phyloP scores from a whole-genome alignment of 2,797 vertebrate species.

The Enteromius unitaeniatus region DNA sequence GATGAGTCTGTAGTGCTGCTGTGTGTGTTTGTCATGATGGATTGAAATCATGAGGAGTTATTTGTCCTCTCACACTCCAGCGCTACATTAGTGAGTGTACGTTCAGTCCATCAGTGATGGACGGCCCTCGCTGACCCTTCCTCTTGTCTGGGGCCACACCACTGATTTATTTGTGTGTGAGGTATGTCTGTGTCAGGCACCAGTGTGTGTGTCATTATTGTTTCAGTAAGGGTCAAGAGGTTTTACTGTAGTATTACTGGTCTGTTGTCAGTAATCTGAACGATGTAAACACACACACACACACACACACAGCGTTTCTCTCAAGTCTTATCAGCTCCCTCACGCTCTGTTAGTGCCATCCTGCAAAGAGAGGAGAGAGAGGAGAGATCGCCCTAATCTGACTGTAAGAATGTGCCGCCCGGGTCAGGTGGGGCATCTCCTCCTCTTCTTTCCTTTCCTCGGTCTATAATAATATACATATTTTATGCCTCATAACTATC shows the following conservation, averaged over 20 bases:
- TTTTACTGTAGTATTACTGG: slow-evolving; percentile 22
- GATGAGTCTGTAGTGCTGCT: not conserved
- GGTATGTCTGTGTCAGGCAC: slow-evolving; percentile 60
- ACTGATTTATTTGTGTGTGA: slow-evolving; percentile 72
- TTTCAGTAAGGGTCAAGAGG: not conserved
- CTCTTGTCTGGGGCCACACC: slow-evolving; percentile 55
- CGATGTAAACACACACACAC: slow-evolving; percentile 49
- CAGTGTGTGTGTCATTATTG: slow-evolving; percentile 48
- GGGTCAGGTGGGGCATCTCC: slow-evolving; percentile 71
- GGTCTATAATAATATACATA: not conserved
- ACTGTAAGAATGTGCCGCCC: slow-evolving; percentile 78
- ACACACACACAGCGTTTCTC: slow-evolving; percentile 59
- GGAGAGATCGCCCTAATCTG: slow-evolving; percentile 79
- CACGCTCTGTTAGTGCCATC: slow-evolving; percentile 82
- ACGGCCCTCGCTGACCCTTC: slow-evolving; percentile 70
- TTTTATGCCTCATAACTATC: not conserved
- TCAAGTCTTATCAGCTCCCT: slow-evolving; percentile 80
- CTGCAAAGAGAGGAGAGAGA: slow-evolving; percentile 73
- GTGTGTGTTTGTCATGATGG: slow-evolving; percentile 33
- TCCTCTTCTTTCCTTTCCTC: slow-evolving; percentile 4
- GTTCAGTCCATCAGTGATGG: slow-evolving; percentile 72
- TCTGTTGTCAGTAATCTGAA: slow-evolving; percentile 72
- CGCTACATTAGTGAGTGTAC: slow-evolving; percentile 64
- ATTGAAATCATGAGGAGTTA: slow-evolving; percentile 67
- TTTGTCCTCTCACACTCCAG: slow-evolving; percentile 71